Percentiles rank a stretch among this genome's conserved stretches.
Evolutionary conservation across 35 echinoderm and acorn worm genomes (phyloP).

Genomic region (Ophioderma brevispina): DNA sequence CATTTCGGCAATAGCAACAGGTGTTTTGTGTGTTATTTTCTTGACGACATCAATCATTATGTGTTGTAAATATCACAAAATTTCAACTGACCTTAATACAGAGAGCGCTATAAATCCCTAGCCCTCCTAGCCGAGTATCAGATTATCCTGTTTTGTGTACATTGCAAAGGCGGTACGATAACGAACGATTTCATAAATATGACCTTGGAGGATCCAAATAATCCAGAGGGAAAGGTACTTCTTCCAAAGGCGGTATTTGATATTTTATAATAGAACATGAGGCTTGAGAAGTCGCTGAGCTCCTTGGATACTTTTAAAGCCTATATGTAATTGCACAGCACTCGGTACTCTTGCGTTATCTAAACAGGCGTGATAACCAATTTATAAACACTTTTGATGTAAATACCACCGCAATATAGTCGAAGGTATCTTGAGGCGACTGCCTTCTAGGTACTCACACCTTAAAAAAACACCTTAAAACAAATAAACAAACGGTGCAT

Average conservation of each 20-base stretch:
- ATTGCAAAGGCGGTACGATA: background rate
- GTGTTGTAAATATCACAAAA: background rate
- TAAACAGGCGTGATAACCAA: too few species aligned
- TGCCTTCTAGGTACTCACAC: too few species aligned
- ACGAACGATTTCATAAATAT: background rate
- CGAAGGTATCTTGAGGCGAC: too few species aligned
- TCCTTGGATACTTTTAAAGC: too few species aligned
- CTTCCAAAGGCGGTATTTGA: background rate
- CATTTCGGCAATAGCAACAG: background rate
- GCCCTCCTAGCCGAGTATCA: background rate
- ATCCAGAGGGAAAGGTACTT: background rate
- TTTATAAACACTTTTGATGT: too few species aligned
- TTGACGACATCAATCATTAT: background rate
- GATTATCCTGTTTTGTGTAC: background rate
- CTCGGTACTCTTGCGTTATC: too few species aligned
- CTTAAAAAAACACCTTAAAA: too few species aligned
- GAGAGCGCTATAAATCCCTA: background rate
- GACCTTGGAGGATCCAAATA: slow-evolving; percentile 4
- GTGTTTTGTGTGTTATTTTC: background rate
- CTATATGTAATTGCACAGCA: too few species aligned
- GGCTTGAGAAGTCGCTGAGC: background rate
- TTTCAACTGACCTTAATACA: background rate
- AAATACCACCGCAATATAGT: too few species aligned
- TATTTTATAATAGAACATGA: background rate
- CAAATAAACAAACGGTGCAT: too few species aligned